A percentile compares a stretch with the other conserved stretches of the same genome.
Evolutionary conservation across 2,797 vertebrate genomes (phyloP).

Genomic region (Catharus ustulatus): DNA sequence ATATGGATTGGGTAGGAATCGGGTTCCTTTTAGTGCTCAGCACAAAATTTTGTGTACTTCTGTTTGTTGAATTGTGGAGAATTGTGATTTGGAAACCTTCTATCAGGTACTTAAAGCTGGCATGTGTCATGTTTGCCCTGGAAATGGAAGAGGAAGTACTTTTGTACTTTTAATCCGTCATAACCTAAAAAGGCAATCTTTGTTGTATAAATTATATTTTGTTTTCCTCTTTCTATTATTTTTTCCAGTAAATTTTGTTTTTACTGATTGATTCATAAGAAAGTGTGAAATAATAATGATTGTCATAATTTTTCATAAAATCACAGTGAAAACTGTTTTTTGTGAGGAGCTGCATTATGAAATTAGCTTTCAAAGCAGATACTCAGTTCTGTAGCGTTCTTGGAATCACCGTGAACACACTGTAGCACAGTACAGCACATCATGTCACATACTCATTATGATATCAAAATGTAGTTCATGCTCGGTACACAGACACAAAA

Average conservation of each 20-base stretch:
- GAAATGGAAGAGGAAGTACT: neutral
- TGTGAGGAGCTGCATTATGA: neutral
- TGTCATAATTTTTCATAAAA: neutral
- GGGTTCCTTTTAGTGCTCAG: neutral
- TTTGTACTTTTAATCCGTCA: neutral
- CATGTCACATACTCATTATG: neutral
- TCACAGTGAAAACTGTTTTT: neutral
- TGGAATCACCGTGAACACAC: neutral
- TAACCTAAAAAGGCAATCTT: neutral
- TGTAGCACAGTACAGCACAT: neutral
- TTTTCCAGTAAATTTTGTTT: neutral
- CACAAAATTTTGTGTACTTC: neutral
- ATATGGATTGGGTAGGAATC: neutral
- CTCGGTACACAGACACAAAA: neutral
- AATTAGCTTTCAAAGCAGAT: constrained; percentile 14
- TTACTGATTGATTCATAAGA: neutral
- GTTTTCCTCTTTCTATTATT: neutral
- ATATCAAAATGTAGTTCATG: constrained; percentile 31
- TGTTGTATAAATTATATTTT: neutral
- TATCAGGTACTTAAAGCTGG: neutral
- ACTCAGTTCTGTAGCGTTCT: neutral
- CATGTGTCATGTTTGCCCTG: neutral
- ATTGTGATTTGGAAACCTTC: neutral
- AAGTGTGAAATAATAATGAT: neutral
- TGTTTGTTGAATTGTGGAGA: neutral